Conservation (phyloP, 2,888 invertebrate species). For the Athripsodes cinereus region DNA sequence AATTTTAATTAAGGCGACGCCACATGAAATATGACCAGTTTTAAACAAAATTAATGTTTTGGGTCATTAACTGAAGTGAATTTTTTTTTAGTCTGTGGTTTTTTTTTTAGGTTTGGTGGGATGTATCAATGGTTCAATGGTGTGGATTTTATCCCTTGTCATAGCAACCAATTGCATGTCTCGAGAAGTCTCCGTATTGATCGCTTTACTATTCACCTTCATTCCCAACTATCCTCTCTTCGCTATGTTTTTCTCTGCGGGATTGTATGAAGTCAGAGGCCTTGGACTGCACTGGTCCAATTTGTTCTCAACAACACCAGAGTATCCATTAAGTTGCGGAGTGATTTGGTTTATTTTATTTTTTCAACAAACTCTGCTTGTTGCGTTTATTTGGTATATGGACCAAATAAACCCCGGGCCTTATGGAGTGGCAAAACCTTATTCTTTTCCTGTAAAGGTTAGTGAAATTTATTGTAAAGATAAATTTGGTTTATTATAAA, state of each 20-base stretch:
- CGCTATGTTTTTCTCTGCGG: conserved; percentile 36
- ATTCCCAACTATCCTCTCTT: conserved; percentile 36
- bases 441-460: conserved; percentile 59
- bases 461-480: too few species aligned
- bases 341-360: conserved; percentile 31
- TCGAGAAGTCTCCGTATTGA: background rate
- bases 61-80: too few species aligned
- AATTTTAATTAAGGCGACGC: too few species aligned
- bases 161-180: conserved; percentile 6
- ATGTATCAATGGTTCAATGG: conserved; percentile 30
- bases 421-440: conserved; percentile 61
- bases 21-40: too few species aligned
- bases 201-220: conserved; percentile 31
- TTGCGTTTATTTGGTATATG: conserved; percentile 51
- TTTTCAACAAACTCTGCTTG: conserved; percentile 41
- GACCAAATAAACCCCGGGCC: conserved; percentile 53
- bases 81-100: too few species aligned
- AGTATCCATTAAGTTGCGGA: conserved; percentile 24
- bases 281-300: conserved; percentile 19
- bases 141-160: conserved; percentile 29
- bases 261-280: conserved; percentile 34
- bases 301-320: conserved; percentile 33
- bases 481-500: too few species aligned
- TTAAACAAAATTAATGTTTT: too few species aligned
- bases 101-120: conserved; percentile 31